Conservation (phyloP, 2,888 invertebrate species). For the Hirudinaria manillensis region DNA sequence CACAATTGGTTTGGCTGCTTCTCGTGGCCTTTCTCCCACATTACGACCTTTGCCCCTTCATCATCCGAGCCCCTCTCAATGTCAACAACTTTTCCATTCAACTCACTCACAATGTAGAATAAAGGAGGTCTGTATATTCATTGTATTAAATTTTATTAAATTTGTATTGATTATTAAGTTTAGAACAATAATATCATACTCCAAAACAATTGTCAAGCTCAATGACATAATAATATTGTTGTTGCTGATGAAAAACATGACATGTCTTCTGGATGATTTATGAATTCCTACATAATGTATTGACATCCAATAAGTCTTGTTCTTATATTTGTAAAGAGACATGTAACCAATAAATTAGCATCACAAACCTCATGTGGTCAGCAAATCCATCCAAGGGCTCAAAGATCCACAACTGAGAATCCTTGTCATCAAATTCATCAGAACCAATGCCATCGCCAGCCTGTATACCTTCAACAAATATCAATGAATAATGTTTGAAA, state of each 20-base stretch:
- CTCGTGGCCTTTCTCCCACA: slow-evolving; percentile 24
- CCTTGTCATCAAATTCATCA: not conserved
- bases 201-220: not conserved
- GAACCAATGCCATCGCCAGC: not conserved
- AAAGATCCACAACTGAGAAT: not conserved
- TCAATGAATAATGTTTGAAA: not conserved
- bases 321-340: too few relatives aligned
- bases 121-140: slow-evolving; percentile 1
- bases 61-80: slow-evolving; percentile 16
- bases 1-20: slow-evolving; percentile 33
- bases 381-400: not conserved
- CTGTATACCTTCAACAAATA: not conserved
- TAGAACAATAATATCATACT: not conserved
- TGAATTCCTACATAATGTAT: too few relatives aligned
- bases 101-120: slow-evolving; percentile 34
- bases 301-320: too few relatives aligned
- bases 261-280: too few relatives aligned
- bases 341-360: too few relatives aligned
- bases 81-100: slow-evolving; percentile 34
- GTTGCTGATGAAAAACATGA: not conserved
- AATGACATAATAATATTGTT: not conserved
- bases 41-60: slow-evolving; percentile 23
- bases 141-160: not conserved
- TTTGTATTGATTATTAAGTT: not conserved
- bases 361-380: not conserved